These are phyloP conservation scores for Eupithecia abbreviata DNA, from an alignment of 2,888 invertebrate species.

Conservation along the genomic window DNA sequence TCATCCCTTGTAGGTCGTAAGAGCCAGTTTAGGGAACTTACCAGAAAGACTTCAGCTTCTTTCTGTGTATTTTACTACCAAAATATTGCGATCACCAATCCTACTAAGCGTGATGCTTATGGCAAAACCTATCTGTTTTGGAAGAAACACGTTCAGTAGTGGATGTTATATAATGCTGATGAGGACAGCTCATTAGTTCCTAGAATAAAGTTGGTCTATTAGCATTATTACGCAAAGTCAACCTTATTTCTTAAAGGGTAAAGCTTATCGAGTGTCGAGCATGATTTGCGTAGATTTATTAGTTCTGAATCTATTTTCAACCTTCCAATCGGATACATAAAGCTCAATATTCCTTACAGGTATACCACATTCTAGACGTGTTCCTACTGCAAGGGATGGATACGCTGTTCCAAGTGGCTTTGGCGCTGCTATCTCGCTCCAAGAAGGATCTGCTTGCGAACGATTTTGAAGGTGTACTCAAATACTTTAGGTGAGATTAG, in stretches of 20 bases:
- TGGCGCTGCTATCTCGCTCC: slow-evolving; percentile 95
- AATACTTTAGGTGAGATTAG: slow-evolving; percentile 92
- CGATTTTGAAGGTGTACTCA: slow-evolving; percentile 98
- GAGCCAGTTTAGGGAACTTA: background rate
- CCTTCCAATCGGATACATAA: background rate
- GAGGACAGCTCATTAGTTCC: background rate
- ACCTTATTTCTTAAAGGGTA: background rate
- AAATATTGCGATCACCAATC: background rate
- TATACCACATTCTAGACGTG: slow-evolving; percentile 98
- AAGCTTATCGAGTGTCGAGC: background rate
- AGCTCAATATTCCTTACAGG: slow-evolving; percentile 62
- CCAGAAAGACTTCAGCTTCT: background rate
- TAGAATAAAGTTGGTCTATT: too few relatives aligned
- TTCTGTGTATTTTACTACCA: background rate
- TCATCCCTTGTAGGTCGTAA: background rate
- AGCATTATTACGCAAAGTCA: background rate
- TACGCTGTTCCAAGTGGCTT: slow-evolving; percentile 97
- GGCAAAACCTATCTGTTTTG: background rate
- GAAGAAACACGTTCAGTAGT: background rate
- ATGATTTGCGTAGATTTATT: background rate
- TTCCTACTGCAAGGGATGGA: slow-evolving; percentile 97
- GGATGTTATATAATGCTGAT: background rate
- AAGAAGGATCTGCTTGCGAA: slow-evolving; percentile 95
- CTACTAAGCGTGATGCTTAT: too few relatives aligned
- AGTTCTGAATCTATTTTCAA: background rate